A percentile compares a stretch with the other conserved stretches of the same genome.
phyloP scores from a whole-genome alignment of 1,140 invertebrate species.

The Drosophila malerkotliana region DNA sequence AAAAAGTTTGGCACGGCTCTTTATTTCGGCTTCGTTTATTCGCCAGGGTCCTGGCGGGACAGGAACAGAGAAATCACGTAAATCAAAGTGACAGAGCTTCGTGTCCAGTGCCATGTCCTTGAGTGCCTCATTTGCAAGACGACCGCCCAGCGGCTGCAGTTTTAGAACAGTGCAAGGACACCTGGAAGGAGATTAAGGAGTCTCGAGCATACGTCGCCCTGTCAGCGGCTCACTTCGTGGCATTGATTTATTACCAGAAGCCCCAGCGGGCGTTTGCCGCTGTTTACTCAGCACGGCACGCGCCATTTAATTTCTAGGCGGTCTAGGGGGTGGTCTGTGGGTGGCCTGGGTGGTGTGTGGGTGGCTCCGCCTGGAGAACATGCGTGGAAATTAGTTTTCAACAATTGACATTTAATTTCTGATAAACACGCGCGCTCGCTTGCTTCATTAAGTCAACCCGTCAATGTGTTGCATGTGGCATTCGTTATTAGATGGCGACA shows the following conservation, averaged over 20 bases:
- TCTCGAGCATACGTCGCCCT: slow-evolving; percentile 53
- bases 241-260: slow-evolving; percentile 63
- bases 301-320: slow-evolving; percentile 60
- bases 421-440: slow-evolving; percentile 73
- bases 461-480: slow-evolving; percentile 68
- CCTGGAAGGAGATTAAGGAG: slow-evolving; percentile 42
- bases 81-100: slow-evolving; percentile 69
- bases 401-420: slow-evolving; percentile 83
- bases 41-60: background rate
- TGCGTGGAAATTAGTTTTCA: slow-evolving; percentile 75
- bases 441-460: slow-evolving; percentile 82
- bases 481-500: slow-evolving; percentile 66
- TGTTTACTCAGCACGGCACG: slow-evolving; percentile 56
- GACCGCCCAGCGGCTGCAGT: slow-evolving; percentile 22
- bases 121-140: slow-evolving; percentile 32
- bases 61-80: slow-evolving; percentile 55
- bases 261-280: slow-evolving; percentile 14
- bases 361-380: slow-evolving; percentile 5
- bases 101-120: slow-evolving; percentile 16
- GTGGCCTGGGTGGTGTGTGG: background rate
- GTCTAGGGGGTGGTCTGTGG: background rate
- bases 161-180: slow-evolving; percentile 31
- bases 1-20: slow-evolving; percentile 49
- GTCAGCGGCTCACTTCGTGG: slow-evolving; percentile 53
- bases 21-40: slow-evolving; percentile 5